Percentiles rank a stretch among this genome's conserved stretches.
Evolutionary conservation across 2,888 invertebrate species (phyloP).

Genomic region (Drosophila yooni): DNA sequence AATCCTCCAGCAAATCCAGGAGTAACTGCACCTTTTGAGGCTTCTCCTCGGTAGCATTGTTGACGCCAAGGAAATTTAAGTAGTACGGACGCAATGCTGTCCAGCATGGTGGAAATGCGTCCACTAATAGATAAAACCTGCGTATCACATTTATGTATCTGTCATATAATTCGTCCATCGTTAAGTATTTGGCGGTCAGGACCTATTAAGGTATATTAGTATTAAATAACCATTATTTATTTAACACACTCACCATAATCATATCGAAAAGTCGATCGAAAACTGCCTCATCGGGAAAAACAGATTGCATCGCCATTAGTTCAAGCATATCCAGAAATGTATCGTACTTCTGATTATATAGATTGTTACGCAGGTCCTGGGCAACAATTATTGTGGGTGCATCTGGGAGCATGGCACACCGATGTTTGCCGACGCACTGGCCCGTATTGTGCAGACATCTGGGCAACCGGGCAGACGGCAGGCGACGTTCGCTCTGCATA

Average conservation of each 20-base stretch:
- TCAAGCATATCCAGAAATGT: constrained; percentile 77
- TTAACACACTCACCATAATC: constrained; percentile 68
- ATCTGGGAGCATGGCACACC: constrained; percentile 74
- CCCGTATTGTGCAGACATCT: constrained; percentile 78
- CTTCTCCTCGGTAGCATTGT: constrained; percentile 11
- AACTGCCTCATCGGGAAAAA: constrained; percentile 81
- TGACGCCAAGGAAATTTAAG: constrained; percentile 34
- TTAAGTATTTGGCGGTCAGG: constrained; percentile 52
- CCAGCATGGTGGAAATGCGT: constrained; percentile 84
- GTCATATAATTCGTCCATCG: constrained; percentile 35
- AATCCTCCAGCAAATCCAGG: constrained; percentile 72
- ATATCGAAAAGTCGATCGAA: constrained; percentile 81
- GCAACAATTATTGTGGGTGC: constrained; percentile 63
- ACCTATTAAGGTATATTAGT: constrained; percentile 32
- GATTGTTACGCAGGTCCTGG: constrained; percentile 65
- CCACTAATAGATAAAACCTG: constrained; percentile 75
- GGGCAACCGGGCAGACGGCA: constrained; percentile 76
- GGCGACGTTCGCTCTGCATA: constrained; percentile 74
- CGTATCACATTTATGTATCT: constrained; percentile 69
- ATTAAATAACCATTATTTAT: not conserved
- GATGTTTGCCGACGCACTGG: constrained; percentile 79
- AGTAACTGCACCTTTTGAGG: constrained; percentile 64
- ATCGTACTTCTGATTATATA: constrained; percentile 77
- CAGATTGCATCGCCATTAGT: constrained; percentile 76
- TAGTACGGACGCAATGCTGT: constrained; percentile 76